phyloP scores from a whole-genome alignment of 2,113 vertebrate species.

The Eidolon helvum region DNA sequence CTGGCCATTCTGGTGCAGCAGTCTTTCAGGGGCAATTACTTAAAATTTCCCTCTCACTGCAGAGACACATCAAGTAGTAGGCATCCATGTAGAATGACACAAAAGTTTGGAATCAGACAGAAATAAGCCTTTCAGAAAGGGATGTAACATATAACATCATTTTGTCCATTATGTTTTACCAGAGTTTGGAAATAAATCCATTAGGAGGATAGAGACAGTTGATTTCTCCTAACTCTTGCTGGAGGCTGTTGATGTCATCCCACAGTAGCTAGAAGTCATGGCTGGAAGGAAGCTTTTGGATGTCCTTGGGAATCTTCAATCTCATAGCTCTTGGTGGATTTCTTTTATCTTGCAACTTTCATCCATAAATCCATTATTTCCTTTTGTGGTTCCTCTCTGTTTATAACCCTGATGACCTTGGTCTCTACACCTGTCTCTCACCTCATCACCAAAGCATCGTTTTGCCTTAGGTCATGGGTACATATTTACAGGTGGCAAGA shows the following conservation, averaged over 20 bases:
- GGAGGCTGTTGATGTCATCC: neutral
- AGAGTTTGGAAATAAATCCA: neutral
- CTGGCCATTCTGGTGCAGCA: no score
- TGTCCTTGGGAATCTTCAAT: neutral
- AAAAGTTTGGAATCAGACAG: neutral
- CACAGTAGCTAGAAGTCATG: neutral
- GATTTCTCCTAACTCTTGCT: neutral
- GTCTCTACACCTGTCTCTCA: neutral
- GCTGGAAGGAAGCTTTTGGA: neutral
- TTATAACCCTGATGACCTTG: neutral
- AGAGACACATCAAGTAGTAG: neutral
- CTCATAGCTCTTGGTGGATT: neutral
- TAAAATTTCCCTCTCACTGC: neutral
- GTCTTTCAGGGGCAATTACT: neutral
- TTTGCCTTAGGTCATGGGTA: neutral
- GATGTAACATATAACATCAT: fast-evolving
- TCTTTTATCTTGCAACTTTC: neutral
- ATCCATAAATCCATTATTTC: neutral
- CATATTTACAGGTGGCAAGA: neutral
- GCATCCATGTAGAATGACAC: fast-evolving
- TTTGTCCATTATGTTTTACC: neutral
- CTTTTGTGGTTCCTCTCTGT: neutral
- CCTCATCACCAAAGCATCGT: fast-evolving
- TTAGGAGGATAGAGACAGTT: neutral
- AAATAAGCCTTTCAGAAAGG: neutral